Evolutionary conservation across 2,888 invertebrate genomes (phyloP).

Genomic region (Cheilosia variabilis): DNA sequence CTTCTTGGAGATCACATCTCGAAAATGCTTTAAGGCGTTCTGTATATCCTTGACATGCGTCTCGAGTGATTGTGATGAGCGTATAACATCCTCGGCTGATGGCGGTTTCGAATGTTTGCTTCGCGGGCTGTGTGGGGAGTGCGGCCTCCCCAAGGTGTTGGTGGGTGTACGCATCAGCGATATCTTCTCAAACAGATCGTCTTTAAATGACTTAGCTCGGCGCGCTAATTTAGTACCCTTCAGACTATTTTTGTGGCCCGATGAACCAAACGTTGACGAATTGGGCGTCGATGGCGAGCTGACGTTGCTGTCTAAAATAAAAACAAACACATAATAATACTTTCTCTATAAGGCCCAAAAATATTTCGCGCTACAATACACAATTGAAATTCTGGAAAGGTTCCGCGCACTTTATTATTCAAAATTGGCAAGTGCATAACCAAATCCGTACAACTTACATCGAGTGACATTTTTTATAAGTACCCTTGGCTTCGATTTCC

Average conservation of each 20-base stretch:
- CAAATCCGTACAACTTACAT: conserved; percentile 79
- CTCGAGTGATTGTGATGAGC: conserved; percentile 89
- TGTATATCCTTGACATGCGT: conserved; percentile 90
- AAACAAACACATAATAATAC: conserved; percentile 49
- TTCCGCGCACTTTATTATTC: conserved; percentile 41
- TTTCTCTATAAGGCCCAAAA: conserved; percentile 39
- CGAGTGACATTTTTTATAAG: conserved; percentile 80
- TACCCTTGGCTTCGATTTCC: conserved; percentile 76
- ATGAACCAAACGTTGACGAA: conserved; percentile 78
- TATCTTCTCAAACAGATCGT: conserved; percentile 95
- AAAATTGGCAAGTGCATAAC: conserved; percentile 43
- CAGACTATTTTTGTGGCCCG: conserved; percentile 90
- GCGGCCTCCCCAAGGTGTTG: conserved; percentile 85
- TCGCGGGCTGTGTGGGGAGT: conserved; percentile 87
- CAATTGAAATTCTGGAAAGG: conserved; percentile 52
- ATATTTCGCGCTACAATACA: conserved; percentile 14
- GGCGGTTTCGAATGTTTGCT: conserved; percentile 84
- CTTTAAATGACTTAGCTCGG: conserved; percentile 95
- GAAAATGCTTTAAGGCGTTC: conserved; percentile 93
- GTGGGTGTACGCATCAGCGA: conserved; percentile 94
- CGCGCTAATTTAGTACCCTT: conserved; percentile 94
- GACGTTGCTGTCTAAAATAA: conserved; percentile 80
- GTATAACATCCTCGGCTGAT: conserved; percentile 84
- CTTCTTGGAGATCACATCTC: conserved; percentile 95
- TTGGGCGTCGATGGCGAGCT: conserved; percentile 83